Conservation (phyloP, 2,113 vertebrate species). For the Pagrus major region DNA sequence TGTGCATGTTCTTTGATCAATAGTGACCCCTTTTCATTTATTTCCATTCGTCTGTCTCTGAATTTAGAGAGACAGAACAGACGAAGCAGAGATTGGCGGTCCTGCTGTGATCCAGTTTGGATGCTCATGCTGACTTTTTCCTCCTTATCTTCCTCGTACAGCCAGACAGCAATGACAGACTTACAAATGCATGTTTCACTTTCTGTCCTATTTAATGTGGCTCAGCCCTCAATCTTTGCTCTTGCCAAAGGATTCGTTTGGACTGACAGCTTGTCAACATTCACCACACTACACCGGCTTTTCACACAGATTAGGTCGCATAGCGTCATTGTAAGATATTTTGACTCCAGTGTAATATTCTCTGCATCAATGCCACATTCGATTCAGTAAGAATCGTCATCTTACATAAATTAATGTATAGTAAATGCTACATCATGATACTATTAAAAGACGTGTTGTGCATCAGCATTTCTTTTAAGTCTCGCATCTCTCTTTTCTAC, state of each 20-base stretch:
- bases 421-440: not conserved
- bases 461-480: not conserved
- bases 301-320: conserved; percentile 12
- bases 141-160: conserved; percentile 40
- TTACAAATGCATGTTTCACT: conserved; percentile 23
- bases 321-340: not conserved
- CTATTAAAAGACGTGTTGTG: not conserved
- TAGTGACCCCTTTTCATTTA: conserved; percentile 9
- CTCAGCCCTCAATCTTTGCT: conserved; percentile 33
- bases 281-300: conserved; percentile 4
- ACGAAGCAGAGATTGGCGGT: conserved; percentile 9
- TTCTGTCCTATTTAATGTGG: conserved; percentile 29
- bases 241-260: conserved; percentile 22
- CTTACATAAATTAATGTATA: not conserved
- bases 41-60: not conserved
- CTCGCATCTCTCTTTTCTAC: not conserved
- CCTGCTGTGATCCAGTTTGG: conserved; percentile 39
- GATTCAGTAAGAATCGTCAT: not conserved
- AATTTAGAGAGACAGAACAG: conserved; percentile 22
- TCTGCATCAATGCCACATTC: not conserved
- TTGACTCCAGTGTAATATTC: not conserved
- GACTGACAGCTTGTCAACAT: conserved; percentile 41
- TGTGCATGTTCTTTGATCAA: not conserved
- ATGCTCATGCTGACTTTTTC: conserved; percentile 14
- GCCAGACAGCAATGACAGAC: conserved; percentile 36